Evolutionary conservation across 2,888 invertebrate genomes (phyloP), one percentile per base, ranked within the genome.

Genomic region (Drosophila meridiana): DNA sequence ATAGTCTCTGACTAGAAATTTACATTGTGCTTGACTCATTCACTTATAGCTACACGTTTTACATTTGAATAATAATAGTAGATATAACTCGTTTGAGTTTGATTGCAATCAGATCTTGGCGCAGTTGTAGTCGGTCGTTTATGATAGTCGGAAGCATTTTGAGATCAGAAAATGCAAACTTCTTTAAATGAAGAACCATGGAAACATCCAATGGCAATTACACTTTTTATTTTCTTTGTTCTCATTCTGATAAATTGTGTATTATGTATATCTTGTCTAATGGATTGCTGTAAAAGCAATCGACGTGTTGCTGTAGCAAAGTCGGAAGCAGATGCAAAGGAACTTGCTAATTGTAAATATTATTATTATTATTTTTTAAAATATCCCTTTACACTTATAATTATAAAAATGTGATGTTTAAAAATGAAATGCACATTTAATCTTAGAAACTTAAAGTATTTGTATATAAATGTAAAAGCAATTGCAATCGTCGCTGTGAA

Each of bases 91-190:
- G 34, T 62, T 62, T 26, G 30, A 62, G 30, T 36, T 36, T 14
- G 13, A 2, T 26, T 63, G 32, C 38, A 53, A 32, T 7, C n/a
- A 26, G 26, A 40, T 20, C n/a, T 47, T 47, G n/a, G 7, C 45
- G 53, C 45, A 66, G 66, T 66, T 63, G 26, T 11, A 32, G 1
- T 66, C 45, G 30, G 11, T 32, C 9, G 11, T 5, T 5, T 0
- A 6, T 11, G 32, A 9, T n/a, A 32, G 9, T 11, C 50, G 11
- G 11, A 9, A n/a, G 50, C 11, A 20, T 20, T 34, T 34, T 50
- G 32, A 5, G 32, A 6, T 20, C 20, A 3, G 2, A 34, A 1
- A 32, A 50, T 50, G 50, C 4, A 4, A 48, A 14, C 6, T 6
- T 28, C 47, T 30, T 7, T 30, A 0, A 4, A 14, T 14, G 48